These are phyloP conservation scores for Actenoides hombroni DNA, from an alignment of 2,113 vertebrate species.

Conservation along the genomic window DNA sequence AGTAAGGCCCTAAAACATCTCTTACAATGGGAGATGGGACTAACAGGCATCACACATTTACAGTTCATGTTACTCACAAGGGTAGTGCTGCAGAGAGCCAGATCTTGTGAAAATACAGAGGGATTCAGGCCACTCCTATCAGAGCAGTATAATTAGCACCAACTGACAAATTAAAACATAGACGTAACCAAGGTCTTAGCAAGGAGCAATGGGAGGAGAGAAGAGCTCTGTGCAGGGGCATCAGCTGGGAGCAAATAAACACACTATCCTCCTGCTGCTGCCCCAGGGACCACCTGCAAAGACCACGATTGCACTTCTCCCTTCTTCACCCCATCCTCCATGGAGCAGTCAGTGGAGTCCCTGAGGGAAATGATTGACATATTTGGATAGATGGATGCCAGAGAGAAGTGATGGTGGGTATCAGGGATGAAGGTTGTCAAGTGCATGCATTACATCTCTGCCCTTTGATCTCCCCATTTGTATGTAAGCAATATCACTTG, in stretches of 20 bases:
- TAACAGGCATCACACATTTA: no score
- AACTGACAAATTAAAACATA: neutral
- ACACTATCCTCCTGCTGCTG: neutral
- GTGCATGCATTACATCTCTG: fast-evolving
- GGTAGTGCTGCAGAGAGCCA: fast-evolving
- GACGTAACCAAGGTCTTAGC: neutral
- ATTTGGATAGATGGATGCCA: neutral
- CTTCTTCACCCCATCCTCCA: neutral
- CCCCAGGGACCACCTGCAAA: neutral
- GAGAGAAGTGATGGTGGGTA: neutral
- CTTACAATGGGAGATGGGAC: neutral
- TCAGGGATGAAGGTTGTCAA: neutral
- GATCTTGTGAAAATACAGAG: neutral
- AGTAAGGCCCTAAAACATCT: neutral
- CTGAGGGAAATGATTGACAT: neutral
- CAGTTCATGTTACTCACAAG: neutral
- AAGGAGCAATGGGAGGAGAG: neutral
- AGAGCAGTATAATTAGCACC: neutral
- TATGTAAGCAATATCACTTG: neutral
- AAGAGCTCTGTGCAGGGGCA: neutral
- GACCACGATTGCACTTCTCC: neutral
- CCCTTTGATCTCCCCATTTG: neutral
- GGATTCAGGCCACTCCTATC: neutral
- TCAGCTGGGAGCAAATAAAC: neutral
- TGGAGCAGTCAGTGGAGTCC: neutral